phyloP scores from a whole-genome alignment of 2,797 vertebrate species.

The Falco novaeseelandiae region DNA sequence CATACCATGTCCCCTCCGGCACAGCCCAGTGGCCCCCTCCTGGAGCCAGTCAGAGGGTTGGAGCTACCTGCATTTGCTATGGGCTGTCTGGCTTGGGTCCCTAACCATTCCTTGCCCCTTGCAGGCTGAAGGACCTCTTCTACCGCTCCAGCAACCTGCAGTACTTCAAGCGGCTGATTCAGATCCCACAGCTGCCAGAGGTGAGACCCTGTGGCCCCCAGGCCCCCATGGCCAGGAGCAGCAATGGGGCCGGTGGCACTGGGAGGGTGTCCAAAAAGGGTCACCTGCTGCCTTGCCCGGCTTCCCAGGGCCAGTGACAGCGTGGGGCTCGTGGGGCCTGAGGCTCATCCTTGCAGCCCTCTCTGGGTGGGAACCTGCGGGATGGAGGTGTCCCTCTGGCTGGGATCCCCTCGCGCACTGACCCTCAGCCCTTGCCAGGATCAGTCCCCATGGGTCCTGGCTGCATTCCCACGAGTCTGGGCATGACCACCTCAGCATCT shows the following conservation, averaged over 20 bases:
- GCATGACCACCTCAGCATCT: neutral
- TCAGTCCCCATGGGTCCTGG: neutral
- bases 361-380: neutral
- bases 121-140: constrained; percentile 94
- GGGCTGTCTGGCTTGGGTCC: neutral
- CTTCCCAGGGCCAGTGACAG: neutral
- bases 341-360: neutral
- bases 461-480: neutral
- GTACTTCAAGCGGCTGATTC: constrained; percentile 97
- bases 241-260: neutral
- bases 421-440: neutral
- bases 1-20: neutral
- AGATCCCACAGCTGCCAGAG: constrained; percentile 98
- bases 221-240: neutral
- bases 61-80: neutral
- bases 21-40: neutral
- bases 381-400: neutral
- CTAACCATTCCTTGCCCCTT: neutral
- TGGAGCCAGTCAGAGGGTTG: neutral
- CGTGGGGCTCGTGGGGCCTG: neutral
- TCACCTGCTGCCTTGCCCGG: neutral
- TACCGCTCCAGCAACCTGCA: constrained; percentile 98
- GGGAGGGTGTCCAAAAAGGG: neutral
- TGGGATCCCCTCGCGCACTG: neutral
- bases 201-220: constrained; percentile 68